Evolutionary conservation across 1,140 invertebrate species (phyloP), one percentile per base, ranked within the genome.

Genomic region (Drosophila guanche): DNA sequence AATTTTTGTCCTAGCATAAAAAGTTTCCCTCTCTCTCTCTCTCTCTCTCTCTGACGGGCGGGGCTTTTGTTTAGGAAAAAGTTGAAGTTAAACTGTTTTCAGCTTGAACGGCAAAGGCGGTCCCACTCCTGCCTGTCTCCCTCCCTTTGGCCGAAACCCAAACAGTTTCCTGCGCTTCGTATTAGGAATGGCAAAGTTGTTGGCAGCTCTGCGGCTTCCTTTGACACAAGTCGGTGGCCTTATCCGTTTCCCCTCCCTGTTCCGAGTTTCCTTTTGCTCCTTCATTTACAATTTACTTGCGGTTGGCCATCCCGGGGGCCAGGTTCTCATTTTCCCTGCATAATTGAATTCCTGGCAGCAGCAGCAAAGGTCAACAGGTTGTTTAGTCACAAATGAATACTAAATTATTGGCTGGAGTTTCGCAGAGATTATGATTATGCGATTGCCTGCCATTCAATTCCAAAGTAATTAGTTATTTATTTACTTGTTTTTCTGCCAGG

Each of bases 61-160:
- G 33, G 3, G 62, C 42, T 46, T 55, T 69, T 69, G 58, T 70
- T 70, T 50, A 62, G 57, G n/a, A 40, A 73, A 37, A 74, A 74
- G 69, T 74, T 74, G 33, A 73, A 73, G 59, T 73, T 74, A 65
- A 74, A 74, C 60, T 73, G 59, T 73, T 41, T 73, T 63, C 41
- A 41, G 62, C 65, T 67, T 43, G 12, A 65, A 53, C 54, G 33
- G 48, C 65, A 68, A 68, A 67, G 50, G 47, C 43, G 23, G 54
- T 67, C 61, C 50, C 43, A 40, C 67, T 67, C 61, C 50, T 29
- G 50, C 48, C 62, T 33, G 33, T 67, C 55, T 10, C 8, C 3
- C 29, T 8, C 29, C 10, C 3, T 10, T 3, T 1, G 33, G 33
- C 33, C 33, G 12, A 37, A 37, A 37, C 12, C 33, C 33, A 37